phyloP scores from a whole-genome alignment of 2,113 vertebrate species.

The Phylloscopus trochiloides region DNA sequence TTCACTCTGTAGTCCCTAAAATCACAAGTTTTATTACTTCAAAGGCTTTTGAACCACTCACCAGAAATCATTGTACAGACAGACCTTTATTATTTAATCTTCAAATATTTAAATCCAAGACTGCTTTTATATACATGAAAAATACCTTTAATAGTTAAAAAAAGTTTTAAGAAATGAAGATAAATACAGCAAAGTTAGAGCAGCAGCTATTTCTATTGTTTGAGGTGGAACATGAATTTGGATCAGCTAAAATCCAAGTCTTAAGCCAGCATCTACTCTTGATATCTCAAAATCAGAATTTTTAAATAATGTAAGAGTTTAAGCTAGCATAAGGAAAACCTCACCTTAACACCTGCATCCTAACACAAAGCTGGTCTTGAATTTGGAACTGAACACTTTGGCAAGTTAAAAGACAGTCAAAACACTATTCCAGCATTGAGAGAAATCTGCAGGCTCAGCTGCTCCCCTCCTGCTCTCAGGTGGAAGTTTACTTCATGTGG shows the following conservation, averaged over 20 bases:
- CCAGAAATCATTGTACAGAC: background rate
- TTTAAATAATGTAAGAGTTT: background rate
- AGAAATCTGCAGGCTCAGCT: background rate
- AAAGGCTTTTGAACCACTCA: background rate
- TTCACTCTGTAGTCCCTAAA: background rate
- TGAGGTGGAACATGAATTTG: background rate
- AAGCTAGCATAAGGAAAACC: background rate
- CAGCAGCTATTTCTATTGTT: background rate
- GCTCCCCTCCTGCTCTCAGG: background rate
- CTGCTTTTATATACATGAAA: background rate
- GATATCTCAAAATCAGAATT: background rate
- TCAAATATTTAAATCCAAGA: background rate
- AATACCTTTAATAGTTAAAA: conserved; percentile 30
- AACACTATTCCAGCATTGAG: background rate
- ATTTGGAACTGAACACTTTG: background rate
- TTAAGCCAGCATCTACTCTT: background rate
- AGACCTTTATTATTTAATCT: conserved; percentile 7
- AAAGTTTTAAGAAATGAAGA: conserved; percentile 39
- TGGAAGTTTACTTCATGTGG: background rate
- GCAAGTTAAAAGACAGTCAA: background rate
- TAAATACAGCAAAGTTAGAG: background rate
- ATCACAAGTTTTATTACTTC: background rate
- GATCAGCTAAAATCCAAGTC: background rate
- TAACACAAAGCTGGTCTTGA: background rate
- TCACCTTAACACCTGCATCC: background rate